Conservation (phyloP, 2,113 vertebrate genomes). For the Ailurus styani region DNA sequence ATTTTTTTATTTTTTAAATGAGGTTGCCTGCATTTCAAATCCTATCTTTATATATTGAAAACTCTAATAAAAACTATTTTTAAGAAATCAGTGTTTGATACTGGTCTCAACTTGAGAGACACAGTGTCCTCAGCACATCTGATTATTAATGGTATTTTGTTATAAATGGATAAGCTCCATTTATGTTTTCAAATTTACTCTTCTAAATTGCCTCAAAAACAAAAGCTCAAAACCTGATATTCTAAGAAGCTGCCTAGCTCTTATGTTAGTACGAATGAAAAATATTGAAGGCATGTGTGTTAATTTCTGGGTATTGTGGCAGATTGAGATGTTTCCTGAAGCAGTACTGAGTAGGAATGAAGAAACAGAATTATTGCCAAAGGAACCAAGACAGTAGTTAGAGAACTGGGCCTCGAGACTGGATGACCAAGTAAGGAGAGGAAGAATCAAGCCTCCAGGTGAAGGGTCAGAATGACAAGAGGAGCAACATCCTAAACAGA, state of each 20-base stretch:
- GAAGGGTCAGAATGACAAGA: background rate
- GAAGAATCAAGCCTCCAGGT: background rate
- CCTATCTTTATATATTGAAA: background rate
- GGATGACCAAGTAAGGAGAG: background rate
- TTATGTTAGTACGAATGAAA: background rate
- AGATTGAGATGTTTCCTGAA: background rate
- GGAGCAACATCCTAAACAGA: background rate
- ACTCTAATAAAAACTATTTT: background rate
- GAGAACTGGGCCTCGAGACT: background rate
- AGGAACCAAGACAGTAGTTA: background rate
- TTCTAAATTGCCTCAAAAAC: conserved; percentile 23
- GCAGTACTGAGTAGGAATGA: background rate
- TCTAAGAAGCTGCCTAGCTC: background rate
- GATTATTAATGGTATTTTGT: background rate
- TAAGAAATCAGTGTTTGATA: background rate
- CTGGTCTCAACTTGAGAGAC: background rate
- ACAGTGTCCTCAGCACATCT: background rate
- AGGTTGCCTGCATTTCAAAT: background rate
- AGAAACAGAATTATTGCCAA: background rate
- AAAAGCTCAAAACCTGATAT: background rate
- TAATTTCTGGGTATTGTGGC: background rate
- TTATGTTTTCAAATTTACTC: background rate
- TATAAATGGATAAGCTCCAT: background rate
- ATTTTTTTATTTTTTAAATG: conserved; percentile 3
- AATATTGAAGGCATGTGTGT: background rate